phyloP scores from a whole-genome alignment of 1,140 invertebrate genomes.

The Batillaria attramentaria region DNA sequence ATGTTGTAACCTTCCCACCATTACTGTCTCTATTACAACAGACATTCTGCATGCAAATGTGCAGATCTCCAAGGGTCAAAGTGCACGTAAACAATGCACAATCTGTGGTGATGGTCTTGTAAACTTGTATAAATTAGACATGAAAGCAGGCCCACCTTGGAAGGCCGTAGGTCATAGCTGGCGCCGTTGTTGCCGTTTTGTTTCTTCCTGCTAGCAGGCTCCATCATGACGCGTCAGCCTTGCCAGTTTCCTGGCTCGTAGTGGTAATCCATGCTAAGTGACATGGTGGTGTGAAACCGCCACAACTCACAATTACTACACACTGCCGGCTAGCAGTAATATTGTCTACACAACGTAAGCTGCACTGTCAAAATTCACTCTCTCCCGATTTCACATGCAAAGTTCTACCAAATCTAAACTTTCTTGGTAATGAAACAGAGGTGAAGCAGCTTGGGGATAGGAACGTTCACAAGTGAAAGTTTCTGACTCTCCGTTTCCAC shows the following conservation, averaged over 20 bases:
- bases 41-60: too few species aligned
- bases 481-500: too few species aligned
- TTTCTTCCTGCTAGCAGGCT: not conserved
- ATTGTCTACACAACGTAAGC: too few species aligned
- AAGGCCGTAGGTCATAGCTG: conserved; percentile 21
- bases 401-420: too few species aligned
- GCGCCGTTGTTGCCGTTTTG: not conserved
- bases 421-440: too few species aligned
- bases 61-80: too few species aligned
- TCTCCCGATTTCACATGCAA: too few species aligned
- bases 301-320: not conserved
- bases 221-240: not conserved
- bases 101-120: not conserved
- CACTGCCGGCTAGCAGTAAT: not conserved
- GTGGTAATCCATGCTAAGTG: not conserved
- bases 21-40: not conserved
- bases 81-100: too few species aligned
- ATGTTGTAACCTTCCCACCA: not conserved
- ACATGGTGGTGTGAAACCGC: not conserved
- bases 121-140: too few species aligned
- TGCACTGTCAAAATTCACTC: too few species aligned
- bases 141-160: not conserved
- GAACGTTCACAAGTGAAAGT: too few species aligned
- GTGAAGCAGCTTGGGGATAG: too few species aligned
- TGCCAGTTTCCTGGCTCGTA: not conserved